Evolutionary conservation across 2,797 vertebrate genomes (phyloP), one percentile per base, ranked within the genome.

Genomic region (Eremophila alpestris): DNA sequence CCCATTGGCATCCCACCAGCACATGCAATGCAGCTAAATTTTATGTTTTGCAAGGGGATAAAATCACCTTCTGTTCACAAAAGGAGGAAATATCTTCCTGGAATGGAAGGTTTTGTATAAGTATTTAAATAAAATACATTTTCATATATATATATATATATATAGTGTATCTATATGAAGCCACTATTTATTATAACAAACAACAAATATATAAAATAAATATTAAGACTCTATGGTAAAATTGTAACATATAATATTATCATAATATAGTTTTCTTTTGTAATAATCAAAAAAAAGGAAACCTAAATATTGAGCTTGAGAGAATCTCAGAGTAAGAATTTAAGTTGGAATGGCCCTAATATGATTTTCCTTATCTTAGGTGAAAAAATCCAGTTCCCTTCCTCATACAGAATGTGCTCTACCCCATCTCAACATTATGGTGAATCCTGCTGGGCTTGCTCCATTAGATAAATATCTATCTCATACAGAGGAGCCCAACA

Each of bases 381-480:
- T 49, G 48, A 89, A 58, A 45, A 92, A 59, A 54, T 15, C 7
- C 24, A 20, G 5, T 10, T 82, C 26, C 59, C 26, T 64, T 79
- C 22, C 32, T 68, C 17, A 23, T 15, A 6, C 6, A 46, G 18
- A 13, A 65, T 0, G 6, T 23, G 15, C 16, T 79, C n/a, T 62
- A 17, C 3, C 11, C 26, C 20, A 38, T 23, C 8, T 65, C 60
- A 63, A 23, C 16, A 32, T 4, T 2, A 3, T 2, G 16, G 23
- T 58, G 48, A 81, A 14, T 27, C 4, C n/a, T 0, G 0, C 29
- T 11, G 17, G 51, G 40, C 46, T 69, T 0, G 0, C 38, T 54
- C 32, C 38, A 52, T 43, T 6, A 87, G 12, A 26, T 52, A 56
- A 52, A 20, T 19, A 40, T 24, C 41, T 56, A 1, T 41, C 17